Evolutionary conservation across 2,797 vertebrate species (phyloP).

Genomic region (Gadopsis bispinosus): DNA sequence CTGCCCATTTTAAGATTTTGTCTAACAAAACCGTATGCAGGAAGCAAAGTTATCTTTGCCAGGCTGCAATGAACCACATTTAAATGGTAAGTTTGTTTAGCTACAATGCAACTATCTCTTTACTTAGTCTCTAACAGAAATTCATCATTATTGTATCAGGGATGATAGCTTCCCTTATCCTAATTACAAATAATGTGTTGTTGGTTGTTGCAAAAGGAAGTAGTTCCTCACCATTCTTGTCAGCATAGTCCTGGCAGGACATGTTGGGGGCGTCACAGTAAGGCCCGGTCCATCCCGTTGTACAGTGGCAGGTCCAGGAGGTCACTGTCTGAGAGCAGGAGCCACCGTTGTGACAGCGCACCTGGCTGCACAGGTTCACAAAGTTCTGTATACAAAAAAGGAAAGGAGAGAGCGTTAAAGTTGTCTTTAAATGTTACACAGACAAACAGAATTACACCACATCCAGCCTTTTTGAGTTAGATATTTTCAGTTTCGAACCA

Average conservation of each 20-base stretch:
- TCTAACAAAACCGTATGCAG: neutral
- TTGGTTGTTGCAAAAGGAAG: neutral
- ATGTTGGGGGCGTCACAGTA: slow-evolving; percentile 93
- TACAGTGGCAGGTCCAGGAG: slow-evolving; percentile 88
- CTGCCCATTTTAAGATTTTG: neutral
- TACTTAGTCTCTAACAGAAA: neutral
- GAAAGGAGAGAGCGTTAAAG: neutral
- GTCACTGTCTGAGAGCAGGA: slow-evolving; percentile 88
- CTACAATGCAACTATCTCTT: neutral
- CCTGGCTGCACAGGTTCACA: slow-evolving; percentile 89
- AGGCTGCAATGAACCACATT: neutral
- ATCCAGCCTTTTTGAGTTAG: neutral
- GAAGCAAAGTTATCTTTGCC: neutral
- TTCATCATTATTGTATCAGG: neutral
- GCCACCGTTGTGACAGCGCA: slow-evolving; percentile 91
- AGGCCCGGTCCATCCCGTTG: slow-evolving; percentile 87
- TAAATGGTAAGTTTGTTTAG: neutral
- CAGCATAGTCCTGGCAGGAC: slow-evolving; percentile 89
- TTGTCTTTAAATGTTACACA: neutral
- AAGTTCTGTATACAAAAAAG: slow-evolving; percentile 80
- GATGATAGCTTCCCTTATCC: neutral
- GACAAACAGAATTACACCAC: neutral
- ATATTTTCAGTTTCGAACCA: neutral
- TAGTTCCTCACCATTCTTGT: slow-evolving; percentile 81
- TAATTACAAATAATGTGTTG: neutral